These are phyloP conservation scores for Phanerotoma sp. DNA, from an alignment of 2,888 invertebrate species.

Conservation along the genomic window DNA sequence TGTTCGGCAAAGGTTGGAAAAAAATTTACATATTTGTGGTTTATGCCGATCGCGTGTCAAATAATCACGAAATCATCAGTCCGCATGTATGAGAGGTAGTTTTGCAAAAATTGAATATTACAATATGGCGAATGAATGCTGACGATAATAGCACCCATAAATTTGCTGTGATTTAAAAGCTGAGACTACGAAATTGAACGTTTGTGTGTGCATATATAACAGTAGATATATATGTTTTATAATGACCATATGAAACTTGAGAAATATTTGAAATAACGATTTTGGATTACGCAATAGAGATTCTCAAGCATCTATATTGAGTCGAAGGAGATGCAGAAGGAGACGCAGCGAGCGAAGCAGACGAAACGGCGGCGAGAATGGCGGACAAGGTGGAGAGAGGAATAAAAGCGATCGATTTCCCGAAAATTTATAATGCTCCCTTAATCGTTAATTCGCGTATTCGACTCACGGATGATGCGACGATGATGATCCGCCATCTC, in stretches of 20 bases:
- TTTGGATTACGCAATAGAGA: conserved; percentile 28
- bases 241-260: conserved; percentile 1
- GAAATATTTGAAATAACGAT: conserved; percentile 1
- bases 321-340: no score
- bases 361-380: conserved; percentile 3
- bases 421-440: conserved; percentile 38
- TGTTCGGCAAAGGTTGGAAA: background rate
- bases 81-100: conserved; percentile 5
- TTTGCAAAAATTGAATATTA: conserved; percentile 27
- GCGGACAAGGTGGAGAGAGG: background rate
- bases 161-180: conserved; percentile 6
- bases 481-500: conserved; percentile 58
- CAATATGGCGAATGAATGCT: conserved; percentile 3
- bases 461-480: conserved; percentile 56
- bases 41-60: conserved; percentile 14
- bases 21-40: background rate
- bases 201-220: background rate
- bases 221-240: background rate
- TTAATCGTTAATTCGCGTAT: conserved; percentile 37
- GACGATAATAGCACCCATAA: conserved; percentile 2
- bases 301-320: conserved; percentile 23
- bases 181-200: background rate
- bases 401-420: conserved; percentile 36
- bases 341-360: no score
- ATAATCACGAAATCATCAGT: conserved; percentile 9